A percentile compares a stretch with the other conserved stretches of the same genome.
Evolutionary conservation across 2,888 invertebrate genomes (phyloP).

Genomic region (Chaetoderma sp.): DNA sequence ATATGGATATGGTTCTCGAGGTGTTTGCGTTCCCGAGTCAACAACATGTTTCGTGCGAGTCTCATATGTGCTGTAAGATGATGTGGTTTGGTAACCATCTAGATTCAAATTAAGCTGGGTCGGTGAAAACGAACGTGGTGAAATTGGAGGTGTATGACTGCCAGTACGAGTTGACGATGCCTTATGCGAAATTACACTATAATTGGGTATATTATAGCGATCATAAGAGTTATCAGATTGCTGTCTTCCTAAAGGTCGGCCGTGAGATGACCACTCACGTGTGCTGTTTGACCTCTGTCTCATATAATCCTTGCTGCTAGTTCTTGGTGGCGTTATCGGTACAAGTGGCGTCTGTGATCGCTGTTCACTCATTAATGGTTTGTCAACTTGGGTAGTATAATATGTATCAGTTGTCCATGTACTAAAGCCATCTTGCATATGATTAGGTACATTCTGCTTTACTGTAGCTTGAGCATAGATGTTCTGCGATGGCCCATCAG

Average conservation of each 20-base stretch:
- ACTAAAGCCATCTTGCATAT: background rate
- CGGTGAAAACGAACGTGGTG: conserved; percentile 35
- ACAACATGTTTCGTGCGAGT: too few relatives aligned
- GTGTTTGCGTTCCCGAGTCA: too few relatives aligned
- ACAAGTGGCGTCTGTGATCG: conserved; percentile 37
- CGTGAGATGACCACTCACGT: conserved; percentile 27
- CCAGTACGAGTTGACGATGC: background rate
- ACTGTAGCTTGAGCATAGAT: background rate
- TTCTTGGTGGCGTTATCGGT: conserved; percentile 45
- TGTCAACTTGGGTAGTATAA: conserved; percentile 31
- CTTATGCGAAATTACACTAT: too few relatives aligned
- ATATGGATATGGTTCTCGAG: too few relatives aligned
- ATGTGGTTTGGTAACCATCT: too few relatives aligned
- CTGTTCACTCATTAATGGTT: conserved; percentile 51
- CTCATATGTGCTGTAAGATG: too few relatives aligned
- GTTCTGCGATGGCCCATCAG: background rate
- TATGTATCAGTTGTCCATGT: conserved; percentile 6
- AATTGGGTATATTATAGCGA: conserved; percentile 28
- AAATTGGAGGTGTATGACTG: conserved; percentile 37
- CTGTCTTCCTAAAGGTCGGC: conserved; percentile 35
- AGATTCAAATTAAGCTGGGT: too few relatives aligned
- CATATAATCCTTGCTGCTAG: conserved; percentile 60
- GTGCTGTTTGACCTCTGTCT: conserved; percentile 45
- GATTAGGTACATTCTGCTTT: conserved; percentile 1
- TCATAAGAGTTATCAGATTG: conserved; percentile 43